A percentile compares a stretch with the other conserved stretches of the same genome.
Conservation (phyloP, 2,888 invertebrate genomes). For the Escarpia spicata region DNA sequence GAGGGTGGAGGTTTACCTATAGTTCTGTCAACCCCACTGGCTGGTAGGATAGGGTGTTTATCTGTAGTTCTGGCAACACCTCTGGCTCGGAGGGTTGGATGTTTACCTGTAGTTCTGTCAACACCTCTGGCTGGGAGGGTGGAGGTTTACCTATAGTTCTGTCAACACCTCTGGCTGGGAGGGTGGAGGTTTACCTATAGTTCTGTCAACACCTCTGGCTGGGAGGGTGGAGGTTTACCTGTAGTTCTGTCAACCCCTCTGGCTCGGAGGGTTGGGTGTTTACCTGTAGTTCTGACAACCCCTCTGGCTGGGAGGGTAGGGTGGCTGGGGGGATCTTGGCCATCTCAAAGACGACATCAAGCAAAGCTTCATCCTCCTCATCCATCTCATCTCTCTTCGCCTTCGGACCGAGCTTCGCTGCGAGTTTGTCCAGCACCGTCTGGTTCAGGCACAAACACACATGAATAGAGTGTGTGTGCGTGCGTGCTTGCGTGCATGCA, state of each 20-base stretch:
- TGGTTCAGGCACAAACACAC: background rate
- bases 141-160: no score
- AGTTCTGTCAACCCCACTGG: no score
- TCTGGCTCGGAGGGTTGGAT: conserved; percentile 28
- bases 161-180: no score
- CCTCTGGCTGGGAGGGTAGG: conserved; percentile 35
- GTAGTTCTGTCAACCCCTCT: background rate
- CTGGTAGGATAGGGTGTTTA: no score
- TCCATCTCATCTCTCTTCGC: conserved; percentile 26
- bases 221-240: background rate
- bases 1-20: background rate
- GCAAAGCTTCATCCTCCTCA: conserved; percentile 31
- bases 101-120: no score
- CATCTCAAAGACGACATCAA: conserved; percentile 35
- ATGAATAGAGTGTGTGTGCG: background rate
- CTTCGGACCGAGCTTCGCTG: conserved; percentile 29
- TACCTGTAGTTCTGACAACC: conserved; percentile 36
- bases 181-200: background rate
- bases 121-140: no score
- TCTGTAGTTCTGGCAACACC: no score
- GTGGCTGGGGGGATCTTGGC: conserved; percentile 38
- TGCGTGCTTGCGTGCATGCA: background rate
- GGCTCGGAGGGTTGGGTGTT: background rate
- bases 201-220: background rate
- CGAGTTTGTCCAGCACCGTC: conserved; percentile 36